Evolutionary conservation across 2,888 invertebrate genomes (phyloP), one percentile per base, ranked within the genome.

Genomic region (Nematopogon swammerdamellus): DNA sequence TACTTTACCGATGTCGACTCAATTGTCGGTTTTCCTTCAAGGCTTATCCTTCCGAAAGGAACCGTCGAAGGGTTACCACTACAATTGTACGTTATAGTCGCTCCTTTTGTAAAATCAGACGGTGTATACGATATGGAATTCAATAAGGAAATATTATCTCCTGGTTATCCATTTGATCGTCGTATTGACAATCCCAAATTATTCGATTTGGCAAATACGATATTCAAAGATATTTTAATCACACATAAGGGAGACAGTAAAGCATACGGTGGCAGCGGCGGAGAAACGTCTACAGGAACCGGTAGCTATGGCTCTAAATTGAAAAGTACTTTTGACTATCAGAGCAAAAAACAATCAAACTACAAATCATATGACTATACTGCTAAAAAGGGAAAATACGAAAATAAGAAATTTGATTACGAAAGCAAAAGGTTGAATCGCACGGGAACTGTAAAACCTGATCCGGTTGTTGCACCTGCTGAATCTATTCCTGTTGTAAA

Each of bases 121-220:
- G n/a, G n/a, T n/a, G n/a, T n/a, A n/a, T n/a, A n/a, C n/a, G n/a
- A n/a, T n/a, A n/a, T n/a, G n/a, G n/a, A n/a, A n/a, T 60, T 81
- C n/a, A 77, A 76, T 56, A 57, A 60, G 11, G 69, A 65, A 17
- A 60, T 67, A 49, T 55, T 71, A 49, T 82, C 64, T 66, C 88
- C 58, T 57, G 87, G 86, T n/a, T 92, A 84, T 79, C 91, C 91
- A 30, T 81, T 91, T 62, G 90, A 92, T 63, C 82, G 88, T 55
- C 70, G 72, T 18, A 76, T 86, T 57, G 72, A 82, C 50, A 80
- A 84, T 48, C 70, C 59, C 44, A 62, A 64, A 49, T 52, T 77
- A 49, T 67, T 73, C 56, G 60, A 63, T 30, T 55, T 79, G 45
- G 74, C 77, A 2, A 79, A 79, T 55, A 62, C 68, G 16, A 57